phyloP scores from a whole-genome alignment of 2,113 vertebrate genomes.

The Uria lomvia region DNA sequence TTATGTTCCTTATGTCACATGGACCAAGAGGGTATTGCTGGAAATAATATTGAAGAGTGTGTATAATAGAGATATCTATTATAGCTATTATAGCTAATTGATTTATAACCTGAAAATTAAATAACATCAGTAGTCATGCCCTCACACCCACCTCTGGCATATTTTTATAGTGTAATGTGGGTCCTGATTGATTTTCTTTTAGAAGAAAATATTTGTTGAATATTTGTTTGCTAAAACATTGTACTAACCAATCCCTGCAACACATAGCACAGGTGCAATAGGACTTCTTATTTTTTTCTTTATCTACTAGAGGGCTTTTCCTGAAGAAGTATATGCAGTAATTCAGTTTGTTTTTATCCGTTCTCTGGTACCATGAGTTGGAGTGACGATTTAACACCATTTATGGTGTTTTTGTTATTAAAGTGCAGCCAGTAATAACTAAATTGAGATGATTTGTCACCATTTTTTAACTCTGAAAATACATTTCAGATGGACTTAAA shows the following conservation, averaged over 20 bases:
- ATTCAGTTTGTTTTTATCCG: background rate
- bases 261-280: background rate
- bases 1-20: background rate
- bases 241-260: background rate
- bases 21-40: background rate
- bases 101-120: background rate
- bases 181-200: background rate
- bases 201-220: background rate
- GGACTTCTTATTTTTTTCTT: background rate
- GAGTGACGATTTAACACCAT: background rate
- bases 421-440: background rate
- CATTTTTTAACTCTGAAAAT: background rate
- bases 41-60: background rate
- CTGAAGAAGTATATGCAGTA: background rate
- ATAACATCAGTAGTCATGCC: background rate
- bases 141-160: background rate
- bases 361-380: background rate
- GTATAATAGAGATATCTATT: background rate
- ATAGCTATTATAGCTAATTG: background rate
- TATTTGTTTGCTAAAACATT: background rate
- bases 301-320: background rate
- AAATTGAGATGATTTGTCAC: background rate
- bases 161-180: background rate
- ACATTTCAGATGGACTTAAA: background rate
- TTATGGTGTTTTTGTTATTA: background rate